Evolutionary conservation across 2,113 vertebrate genomes (phyloP).

Genomic region (Tiliqua scincoides): DNA sequence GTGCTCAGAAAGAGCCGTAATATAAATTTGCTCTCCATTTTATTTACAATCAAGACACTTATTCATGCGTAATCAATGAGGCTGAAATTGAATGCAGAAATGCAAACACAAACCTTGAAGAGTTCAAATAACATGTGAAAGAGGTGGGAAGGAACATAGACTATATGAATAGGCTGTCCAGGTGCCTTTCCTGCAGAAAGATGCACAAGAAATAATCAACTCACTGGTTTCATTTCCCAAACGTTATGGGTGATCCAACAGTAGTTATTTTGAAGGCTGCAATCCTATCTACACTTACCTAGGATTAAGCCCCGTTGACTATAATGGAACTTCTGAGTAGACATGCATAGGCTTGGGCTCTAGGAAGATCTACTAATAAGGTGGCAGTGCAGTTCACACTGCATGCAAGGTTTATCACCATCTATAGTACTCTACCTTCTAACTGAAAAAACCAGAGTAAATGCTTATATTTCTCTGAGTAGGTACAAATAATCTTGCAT

Average conservation of each 20-base stretch:
- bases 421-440: background rate
- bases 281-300: too few relatives aligned
- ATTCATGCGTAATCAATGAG: background rate
- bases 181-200: conserved; percentile 81
- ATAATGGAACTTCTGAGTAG: too few relatives aligned
- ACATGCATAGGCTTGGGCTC: too few relatives aligned
- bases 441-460: background rate
- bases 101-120: conserved; percentile 87
- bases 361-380: background rate
- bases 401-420: background rate
- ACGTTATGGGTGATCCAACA: background rate
- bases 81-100: background rate
- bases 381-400: background rate
- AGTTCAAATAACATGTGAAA: conserved; percentile 99
- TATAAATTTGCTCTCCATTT: background rate
- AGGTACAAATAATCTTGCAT: background rate
- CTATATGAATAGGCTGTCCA: conserved; percentile 85
- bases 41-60: background rate
- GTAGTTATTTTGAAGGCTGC: too few relatives aligned
- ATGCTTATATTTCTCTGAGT: background rate
- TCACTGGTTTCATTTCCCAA: background rate
- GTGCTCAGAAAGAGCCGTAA: background rate
- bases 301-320: too few relatives aligned
- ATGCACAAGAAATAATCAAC: background rate
- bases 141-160: conserved; percentile 96